Base-by-base conservation (phyloP, 1,140 invertebrate genomes). In the Drosophila subobscura region DNA sequence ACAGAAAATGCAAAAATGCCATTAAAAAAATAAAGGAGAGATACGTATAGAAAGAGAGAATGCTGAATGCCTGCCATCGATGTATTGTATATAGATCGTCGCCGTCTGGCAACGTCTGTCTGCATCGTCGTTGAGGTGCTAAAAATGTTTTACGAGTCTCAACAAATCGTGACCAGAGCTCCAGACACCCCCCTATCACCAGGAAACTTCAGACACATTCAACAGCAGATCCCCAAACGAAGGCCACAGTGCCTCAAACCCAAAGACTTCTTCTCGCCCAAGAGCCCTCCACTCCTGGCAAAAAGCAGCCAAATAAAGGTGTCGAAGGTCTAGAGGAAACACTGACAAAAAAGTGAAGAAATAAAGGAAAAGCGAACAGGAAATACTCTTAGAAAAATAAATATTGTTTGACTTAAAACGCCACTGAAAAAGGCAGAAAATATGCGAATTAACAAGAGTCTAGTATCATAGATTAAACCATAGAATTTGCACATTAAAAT, bases 111-210 rank as follows among this genome's bases (percentile, higher is more conserved):
- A 33, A 33, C 3, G 29, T 33, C 29, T 33, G 25, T 6, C 25
- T 27, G 33, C 10, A 16, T 55, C 63, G 65, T 68, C 65, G 75
- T 76, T 49, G 83, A 88, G 84, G 83, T 88, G 83, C 84, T 88
- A 88, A 88, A 88, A 88, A 88, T 88, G 83, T 88, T 88, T 88
- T 88, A 88, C 83, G 83, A 88, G 79, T 88, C 79, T 72, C 84
- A 88, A 88, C 83, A 88, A 88, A 88, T 88, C 83, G 83, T 88
- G 83, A 88, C 83, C 83, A 88, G 83, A 79, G 33, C 33, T 52
- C 70, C 75, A 78, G 67, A 64, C 51, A 67, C 77, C 56, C 56
- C 41, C 60, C 41, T 14, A 58, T 64, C 45, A 42, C 49, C 61
- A 54, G 65, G 65, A 73, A 54, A 63, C 72, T 40, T 63, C 44